phyloP scores from a whole-genome alignment of 2,888 invertebrate genomes.

The Cabera pusaria region DNA sequence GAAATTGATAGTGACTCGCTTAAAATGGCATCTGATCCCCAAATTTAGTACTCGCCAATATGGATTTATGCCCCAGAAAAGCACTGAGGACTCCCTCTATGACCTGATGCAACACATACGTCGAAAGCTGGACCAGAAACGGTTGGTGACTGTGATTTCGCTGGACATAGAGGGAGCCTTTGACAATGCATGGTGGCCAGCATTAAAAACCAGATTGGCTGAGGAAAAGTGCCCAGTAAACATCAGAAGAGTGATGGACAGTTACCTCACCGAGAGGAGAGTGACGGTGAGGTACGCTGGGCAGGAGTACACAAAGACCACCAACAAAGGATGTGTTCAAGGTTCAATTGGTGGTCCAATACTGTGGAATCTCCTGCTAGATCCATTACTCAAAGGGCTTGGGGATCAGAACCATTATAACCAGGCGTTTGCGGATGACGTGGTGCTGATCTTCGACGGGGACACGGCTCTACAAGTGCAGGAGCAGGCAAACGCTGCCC shows the following conservation, averaged over 20 bases:
- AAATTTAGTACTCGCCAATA: too few relatives aligned
- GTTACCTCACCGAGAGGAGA: neutral
- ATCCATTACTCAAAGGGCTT: constrained; percentile 23
- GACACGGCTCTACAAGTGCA: too few relatives aligned
- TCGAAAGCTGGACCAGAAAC: neutral
- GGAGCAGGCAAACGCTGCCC: neutral
- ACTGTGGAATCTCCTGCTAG: constrained; percentile 20
- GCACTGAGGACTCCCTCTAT: constrained; percentile 17
- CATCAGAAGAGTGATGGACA: neutral
- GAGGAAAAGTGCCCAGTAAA: too few relatives aligned
- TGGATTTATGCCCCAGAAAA: constrained; percentile 13
- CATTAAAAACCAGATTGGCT: too few relatives aligned
- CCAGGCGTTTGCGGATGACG: too few relatives aligned
- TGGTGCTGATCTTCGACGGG: too few relatives aligned
- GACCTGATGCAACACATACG: constrained; percentile 1
- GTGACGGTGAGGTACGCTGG: neutral
- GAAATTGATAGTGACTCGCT: constrained; percentile 1
- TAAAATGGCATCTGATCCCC: constrained; percentile 4
- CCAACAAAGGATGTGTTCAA: too few relatives aligned
- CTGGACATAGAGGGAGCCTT: too few relatives aligned
- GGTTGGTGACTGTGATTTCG: neutral
- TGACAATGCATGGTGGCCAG: too few relatives aligned
- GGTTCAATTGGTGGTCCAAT: too few relatives aligned
- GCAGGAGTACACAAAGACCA: too few relatives aligned
- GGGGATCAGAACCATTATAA: too few relatives aligned